These are phyloP conservation scores for Hypocryptadius cinnamomeus DNA, from an alignment of 2,113 vertebrate genomes.

Conservation along the genomic window DNA sequence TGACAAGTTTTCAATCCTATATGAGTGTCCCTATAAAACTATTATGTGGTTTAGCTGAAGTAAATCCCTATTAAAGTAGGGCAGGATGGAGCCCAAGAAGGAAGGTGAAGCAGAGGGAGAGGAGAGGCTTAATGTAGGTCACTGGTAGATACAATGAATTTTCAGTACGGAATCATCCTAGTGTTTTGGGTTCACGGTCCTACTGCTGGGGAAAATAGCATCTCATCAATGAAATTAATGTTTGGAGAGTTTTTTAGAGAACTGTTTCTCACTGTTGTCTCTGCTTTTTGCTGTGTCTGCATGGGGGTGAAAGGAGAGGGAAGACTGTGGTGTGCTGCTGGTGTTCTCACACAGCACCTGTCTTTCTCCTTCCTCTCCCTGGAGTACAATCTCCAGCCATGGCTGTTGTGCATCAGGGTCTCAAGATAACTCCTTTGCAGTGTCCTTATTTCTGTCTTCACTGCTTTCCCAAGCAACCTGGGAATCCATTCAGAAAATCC, in stretches of 20 bases:
- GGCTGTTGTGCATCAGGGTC: background rate
- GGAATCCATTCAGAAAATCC: background rate
- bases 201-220: background rate
- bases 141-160: background rate
- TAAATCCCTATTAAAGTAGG: slow-evolving; percentile 52
- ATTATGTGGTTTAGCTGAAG: background rate
- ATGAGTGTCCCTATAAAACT: background rate
- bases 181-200: background rate
- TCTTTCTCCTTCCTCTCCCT: background rate
- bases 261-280: fast-evolving
- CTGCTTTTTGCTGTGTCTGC: background rate
- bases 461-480: background rate
- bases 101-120: slow-evolving; percentile 27
- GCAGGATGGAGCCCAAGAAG: background rate
- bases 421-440: background rate
- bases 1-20: background rate
- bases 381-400: background rate
- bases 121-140: slow-evolving; percentile 22
- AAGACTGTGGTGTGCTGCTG: background rate
- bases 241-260: background rate
- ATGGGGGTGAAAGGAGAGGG: background rate
- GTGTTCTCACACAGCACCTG: background rate
- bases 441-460: background rate
- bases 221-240: background rate
- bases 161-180: background rate